These are phyloP conservation scores for Eilema depressum DNA, from an alignment of 2,888 invertebrate genomes.

Conservation along the genomic window DNA sequence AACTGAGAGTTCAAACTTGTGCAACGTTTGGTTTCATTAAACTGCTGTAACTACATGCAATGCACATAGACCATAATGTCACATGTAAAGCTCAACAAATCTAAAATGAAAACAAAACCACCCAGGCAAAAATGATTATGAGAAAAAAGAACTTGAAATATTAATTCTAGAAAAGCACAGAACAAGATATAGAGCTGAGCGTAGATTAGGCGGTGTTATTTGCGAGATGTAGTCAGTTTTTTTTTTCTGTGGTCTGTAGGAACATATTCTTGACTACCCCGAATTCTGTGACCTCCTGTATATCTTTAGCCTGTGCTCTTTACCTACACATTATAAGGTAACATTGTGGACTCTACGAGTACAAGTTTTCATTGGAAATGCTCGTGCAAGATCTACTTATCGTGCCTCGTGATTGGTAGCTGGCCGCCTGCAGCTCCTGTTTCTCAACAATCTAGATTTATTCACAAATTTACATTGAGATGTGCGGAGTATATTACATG, in stretches of 20 bases:
- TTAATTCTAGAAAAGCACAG: slow-evolving; percentile 79
- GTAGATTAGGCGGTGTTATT: slow-evolving; percentile 86
- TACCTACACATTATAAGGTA: slow-evolving; percentile 61
- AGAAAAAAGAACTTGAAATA: slow-evolving; percentile 60
- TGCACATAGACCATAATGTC: slow-evolving; percentile 57
- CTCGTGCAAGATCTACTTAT: slow-evolving; percentile 78
- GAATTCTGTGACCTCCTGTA: slow-evolving; percentile 60
- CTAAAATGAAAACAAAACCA: slow-evolving; percentile 63
- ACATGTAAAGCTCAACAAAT: slow-evolving; percentile 63
- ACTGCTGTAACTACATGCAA: slow-evolving; percentile 65
- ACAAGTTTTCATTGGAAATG: slow-evolving; percentile 47
- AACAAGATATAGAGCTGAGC: slow-evolving; percentile 81
- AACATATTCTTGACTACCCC: slow-evolving; percentile 67
- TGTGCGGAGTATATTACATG: slow-evolving; percentile 81
- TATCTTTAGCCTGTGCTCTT: slow-evolving; percentile 76
- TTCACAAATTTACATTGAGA: slow-evolving; percentile 63
- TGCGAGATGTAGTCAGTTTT: slow-evolving; percentile 77
- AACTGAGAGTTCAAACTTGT: slow-evolving; percentile 57
- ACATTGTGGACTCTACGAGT: slow-evolving; percentile 60
- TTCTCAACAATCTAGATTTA: slow-evolving; percentile 65
- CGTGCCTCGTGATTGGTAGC: slow-evolving; percentile 78
- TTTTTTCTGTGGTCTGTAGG: slow-evolving; percentile 67
- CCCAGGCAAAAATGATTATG: slow-evolving; percentile 57
- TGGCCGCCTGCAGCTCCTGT: slow-evolving; percentile 84
- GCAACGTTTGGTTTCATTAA: slow-evolving; percentile 51